These are phyloP conservation scores for Nycteola revayana DNA, from an alignment of 2,888 invertebrate species.

Conservation along the genomic window DNA sequence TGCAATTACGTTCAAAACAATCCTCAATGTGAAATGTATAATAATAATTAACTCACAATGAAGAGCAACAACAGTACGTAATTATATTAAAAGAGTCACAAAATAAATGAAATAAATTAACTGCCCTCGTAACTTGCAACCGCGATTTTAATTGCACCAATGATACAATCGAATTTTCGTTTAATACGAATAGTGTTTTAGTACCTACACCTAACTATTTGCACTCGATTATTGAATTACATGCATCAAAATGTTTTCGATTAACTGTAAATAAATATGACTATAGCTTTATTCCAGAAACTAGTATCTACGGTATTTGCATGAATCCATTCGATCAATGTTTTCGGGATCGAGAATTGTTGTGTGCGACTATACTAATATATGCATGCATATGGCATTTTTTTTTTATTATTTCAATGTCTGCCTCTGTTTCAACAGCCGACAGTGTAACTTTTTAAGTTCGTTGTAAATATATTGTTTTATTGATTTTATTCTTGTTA, in stretches of 20 bases:
- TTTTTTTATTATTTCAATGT: background rate
- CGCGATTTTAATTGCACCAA: conserved; percentile 29
- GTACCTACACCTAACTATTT: no score
- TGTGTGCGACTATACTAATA: no score
- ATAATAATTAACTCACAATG: no score
- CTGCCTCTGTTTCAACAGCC: conserved; percentile 13
- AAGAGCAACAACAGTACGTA: conserved; percentile 15
- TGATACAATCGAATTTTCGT: conserved; percentile 17
- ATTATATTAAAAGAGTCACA: conserved; percentile 22
- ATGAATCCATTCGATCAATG: no score
- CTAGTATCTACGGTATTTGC: no score
- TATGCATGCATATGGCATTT: no score
- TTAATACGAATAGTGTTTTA: background rate
- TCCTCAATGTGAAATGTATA: no score
- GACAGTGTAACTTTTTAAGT: conserved; percentile 9
- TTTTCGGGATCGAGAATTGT: no score
- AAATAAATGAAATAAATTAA: conserved; percentile 33
- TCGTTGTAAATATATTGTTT: conserved; percentile 10
- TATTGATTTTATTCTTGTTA: conserved; percentile 15
- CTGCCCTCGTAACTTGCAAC: conserved; percentile 16
- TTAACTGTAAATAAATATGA: background rate
- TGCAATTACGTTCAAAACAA: no score
- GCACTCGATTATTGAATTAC: background rate
- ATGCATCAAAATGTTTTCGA: background rate
- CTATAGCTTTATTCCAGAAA: no score